Conservation (phyloP, 2,888 invertebrate genomes). For the Julus scanicus region DNA sequence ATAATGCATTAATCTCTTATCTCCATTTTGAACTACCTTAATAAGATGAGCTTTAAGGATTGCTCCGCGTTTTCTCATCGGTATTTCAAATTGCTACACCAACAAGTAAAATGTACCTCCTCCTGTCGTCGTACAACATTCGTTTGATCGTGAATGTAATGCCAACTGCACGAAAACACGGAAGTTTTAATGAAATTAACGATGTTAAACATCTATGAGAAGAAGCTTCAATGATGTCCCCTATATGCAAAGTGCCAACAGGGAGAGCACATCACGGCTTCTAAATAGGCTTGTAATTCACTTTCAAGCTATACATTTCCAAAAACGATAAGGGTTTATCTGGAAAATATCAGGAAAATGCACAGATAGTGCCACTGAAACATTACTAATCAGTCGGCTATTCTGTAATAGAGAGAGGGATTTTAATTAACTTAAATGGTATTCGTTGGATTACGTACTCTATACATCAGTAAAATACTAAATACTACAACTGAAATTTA, state of each 20-base stretch:
- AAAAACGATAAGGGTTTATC: conserved; percentile 25
- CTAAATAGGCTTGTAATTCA: conserved; percentile 18
- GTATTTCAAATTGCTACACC: neutral
- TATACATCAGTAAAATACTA: too few species aligned
- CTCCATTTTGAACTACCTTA: conserved; percentile 9
- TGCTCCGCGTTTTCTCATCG: neutral
- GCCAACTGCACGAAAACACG: neutral
- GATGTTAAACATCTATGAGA: conserved; percentile 10
- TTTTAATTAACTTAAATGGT: neutral
- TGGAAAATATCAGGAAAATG: neutral
- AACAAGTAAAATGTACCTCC: neutral
- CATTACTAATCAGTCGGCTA: neutral
- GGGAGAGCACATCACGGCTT: neutral
- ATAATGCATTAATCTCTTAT: neutral
- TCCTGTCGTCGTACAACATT: neutral
- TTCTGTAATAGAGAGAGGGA: neutral
- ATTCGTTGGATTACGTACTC: neutral
- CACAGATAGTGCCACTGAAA: neutral
- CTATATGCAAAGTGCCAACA: conserved; percentile 16
- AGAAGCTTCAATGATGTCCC: neutral
- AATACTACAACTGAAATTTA: too few species aligned
- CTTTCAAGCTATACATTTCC: neutral
- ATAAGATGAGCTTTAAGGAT: conserved; percentile 24
- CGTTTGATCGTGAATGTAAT: neutral
- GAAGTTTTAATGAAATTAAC: conserved; percentile 16